These are phyloP conservation scores for Sorex fumeus DNA, from an alignment of 2,113 vertebrate genomes.

Conservation along the genomic window DNA sequence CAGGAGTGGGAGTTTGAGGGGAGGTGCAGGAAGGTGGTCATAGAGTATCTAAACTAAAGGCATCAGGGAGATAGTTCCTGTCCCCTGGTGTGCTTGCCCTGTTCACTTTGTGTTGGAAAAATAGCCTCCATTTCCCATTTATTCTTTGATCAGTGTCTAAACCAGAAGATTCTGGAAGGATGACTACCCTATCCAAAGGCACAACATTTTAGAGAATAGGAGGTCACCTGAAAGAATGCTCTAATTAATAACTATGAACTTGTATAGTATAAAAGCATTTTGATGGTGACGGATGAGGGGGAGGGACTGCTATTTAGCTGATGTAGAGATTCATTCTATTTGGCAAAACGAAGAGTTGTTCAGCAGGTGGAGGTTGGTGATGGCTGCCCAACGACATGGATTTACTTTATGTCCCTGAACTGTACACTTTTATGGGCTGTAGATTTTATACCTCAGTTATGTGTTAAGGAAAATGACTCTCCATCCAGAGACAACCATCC, in stretches of 20 bases:
- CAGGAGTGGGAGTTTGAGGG: neutral
- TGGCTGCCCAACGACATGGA: neutral
- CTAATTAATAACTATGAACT: neutral
- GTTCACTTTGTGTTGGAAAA: too few species aligned
- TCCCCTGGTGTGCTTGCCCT: neutral
- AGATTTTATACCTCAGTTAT: neutral
- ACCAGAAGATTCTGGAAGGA: neutral
- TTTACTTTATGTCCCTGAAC: neutral
- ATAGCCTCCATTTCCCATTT: neutral
- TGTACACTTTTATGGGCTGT: neutral
- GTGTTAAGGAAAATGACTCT: neutral
- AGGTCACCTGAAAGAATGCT: neutral
- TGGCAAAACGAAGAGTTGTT: neutral
- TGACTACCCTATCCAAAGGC: too few species aligned
- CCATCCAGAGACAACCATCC: neutral
- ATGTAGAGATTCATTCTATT: neutral
- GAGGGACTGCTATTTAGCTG: neutral
- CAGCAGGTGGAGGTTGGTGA: neutral
- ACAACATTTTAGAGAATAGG: neutral
- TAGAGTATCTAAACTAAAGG: neutral
- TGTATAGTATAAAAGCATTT: too few species aligned
- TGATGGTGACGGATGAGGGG: neutral
- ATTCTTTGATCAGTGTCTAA: neutral
- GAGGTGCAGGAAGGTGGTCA: too few species aligned
- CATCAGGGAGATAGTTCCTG: neutral